Evolutionary conservation across 2,888 invertebrate species (phyloP).

Genomic region (Luperina nickerlii): DNA sequence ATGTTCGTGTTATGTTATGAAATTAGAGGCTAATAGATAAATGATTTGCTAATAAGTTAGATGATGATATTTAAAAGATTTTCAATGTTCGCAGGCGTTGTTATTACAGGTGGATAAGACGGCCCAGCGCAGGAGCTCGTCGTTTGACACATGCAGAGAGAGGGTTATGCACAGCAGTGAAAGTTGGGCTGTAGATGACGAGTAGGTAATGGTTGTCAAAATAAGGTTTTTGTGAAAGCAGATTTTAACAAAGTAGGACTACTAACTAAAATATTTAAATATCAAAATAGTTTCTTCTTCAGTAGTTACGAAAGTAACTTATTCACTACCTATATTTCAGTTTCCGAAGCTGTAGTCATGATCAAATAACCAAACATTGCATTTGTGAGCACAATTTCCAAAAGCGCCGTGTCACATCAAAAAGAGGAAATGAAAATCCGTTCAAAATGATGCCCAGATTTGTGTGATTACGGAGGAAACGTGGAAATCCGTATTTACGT

Average conservation of each 20-base stretch:
- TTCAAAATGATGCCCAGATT: constrained; percentile 43
- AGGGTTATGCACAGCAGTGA: no score
- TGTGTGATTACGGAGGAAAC: constrained; percentile 30
- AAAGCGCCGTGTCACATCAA: constrained; percentile 16
- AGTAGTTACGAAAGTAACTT: neutral
- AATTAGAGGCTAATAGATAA: constrained; percentile 20
- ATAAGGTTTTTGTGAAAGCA: neutral
- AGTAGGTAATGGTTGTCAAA: neutral
- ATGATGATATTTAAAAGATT: neutral
- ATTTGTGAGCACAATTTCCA: neutral
- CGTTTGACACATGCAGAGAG: neutral
- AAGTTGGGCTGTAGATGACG: neutral
- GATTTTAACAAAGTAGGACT: neutral
- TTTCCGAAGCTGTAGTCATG: neutral
- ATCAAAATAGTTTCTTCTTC: neutral
- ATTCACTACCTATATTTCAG: neutral
- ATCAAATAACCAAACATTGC: constrained; percentile 17
- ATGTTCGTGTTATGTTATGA: constrained; percentile 46
- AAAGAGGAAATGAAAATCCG: constrained; percentile 47
- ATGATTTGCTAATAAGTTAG: neutral
- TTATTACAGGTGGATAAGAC: neutral
- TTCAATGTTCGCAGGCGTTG: neutral
- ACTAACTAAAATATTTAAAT: neutral
- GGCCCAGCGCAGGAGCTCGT: neutral
- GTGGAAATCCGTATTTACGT: constrained; percentile 59